Percentiles rank a stretch among this genome's conserved stretches.
Conservation (phyloP, 2,113 vertebrate species). For the Rallus limicola region DNA sequence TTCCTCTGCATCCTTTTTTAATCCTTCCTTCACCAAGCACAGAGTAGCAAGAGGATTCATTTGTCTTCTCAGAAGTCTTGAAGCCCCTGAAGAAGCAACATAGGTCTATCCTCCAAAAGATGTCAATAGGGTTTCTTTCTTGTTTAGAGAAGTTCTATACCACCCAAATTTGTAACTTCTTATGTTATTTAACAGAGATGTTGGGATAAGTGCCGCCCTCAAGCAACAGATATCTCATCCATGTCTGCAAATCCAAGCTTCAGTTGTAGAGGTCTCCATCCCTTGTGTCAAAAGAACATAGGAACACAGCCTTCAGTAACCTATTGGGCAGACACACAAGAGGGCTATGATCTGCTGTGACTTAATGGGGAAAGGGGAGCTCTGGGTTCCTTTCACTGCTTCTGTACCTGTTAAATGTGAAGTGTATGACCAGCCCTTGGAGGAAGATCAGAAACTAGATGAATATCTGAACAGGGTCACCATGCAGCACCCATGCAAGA, state of each 20-base stretch:
- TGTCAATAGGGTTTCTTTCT: neutral
- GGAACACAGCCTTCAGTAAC: neutral
- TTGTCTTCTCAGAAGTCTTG: neutral
- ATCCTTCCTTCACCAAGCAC: neutral
- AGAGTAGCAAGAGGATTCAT: neutral
- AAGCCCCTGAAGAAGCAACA: neutral
- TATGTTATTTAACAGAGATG: neutral
- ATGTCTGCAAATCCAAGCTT: neutral
- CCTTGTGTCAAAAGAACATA: neutral
- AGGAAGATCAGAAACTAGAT: neutral
- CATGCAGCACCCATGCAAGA: neutral
- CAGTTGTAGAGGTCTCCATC: neutral
- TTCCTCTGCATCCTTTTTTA: neutral
- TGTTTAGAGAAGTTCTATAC: neutral
- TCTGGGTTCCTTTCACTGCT: neutral
- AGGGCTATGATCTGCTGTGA: neutral
- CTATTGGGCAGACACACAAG: neutral
- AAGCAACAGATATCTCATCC: rapidly evolving
- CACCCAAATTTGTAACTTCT: neutral
- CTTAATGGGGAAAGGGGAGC: neutral
- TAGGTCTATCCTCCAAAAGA: neutral
- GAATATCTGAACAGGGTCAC: neutral
- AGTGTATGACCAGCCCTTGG: neutral
- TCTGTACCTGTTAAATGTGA: neutral
- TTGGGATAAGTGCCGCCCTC: neutral